Evolutionary conservation across 2,888 invertebrate species (phyloP), one percentile per base, ranked within the genome.

Genomic region (Campoplex capitator): DNA sequence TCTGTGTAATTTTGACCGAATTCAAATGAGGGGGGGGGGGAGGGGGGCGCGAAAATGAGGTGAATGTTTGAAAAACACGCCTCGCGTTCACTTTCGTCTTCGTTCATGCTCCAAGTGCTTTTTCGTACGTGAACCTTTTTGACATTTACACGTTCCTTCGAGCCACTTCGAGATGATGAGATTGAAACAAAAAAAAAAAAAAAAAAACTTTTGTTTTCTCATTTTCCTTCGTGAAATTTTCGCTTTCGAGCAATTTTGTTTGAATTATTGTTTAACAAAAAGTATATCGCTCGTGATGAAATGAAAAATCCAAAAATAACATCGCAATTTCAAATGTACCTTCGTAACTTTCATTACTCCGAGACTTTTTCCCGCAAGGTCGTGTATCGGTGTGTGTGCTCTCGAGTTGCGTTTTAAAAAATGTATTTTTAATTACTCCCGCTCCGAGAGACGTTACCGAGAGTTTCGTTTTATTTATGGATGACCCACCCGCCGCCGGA

Each of bases 391-490:
- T 9, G 32, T 16, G 23, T 16, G 45, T 13, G 73, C 51, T 48
- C 35, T 38, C 38, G 38, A 9, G 35, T 16, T 11, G 73, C n/a
- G 8, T 32, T 48, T 51, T 54, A 35, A 73, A 73, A 71, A 54
- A 73, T 73, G 6, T 73, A 73, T 73, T 54, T 73, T 73, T 73
- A 48, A 73, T 73, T 51, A 51, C 73, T 73, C 32, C 32, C 32
- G 54, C 73, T 48, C 18, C 51, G 54, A 54, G 73, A 73, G 32
- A 23, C 23, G 51, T 51, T 51, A 18, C 28, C 51, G 73, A 13
- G 73, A 23, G 73, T 32, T 51, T 73, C 54, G 54, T 73, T 48
- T 51, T 73, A 73, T 73, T 73, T 51, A 73, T 48, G 51, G 51
- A 73, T n/a, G 32, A 28, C 16, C 51, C 18, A 28, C 16, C 51